phyloP scores from a whole-genome alignment of 2,888 invertebrate species.

The Hoplodrina ambigua region DNA sequence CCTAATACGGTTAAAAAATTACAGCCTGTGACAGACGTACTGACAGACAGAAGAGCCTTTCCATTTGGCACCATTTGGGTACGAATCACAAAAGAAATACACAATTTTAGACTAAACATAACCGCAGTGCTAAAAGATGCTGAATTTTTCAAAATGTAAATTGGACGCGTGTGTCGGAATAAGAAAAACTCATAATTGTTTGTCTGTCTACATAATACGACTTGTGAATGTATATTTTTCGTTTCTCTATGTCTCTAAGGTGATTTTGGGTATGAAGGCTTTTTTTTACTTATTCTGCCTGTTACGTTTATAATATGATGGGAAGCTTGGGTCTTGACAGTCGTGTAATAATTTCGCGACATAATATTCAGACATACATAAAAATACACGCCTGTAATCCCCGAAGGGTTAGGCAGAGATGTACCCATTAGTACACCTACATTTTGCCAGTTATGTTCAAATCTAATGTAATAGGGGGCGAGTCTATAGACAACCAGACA shows the following conservation, averaged over 20 bases:
- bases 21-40: too few species aligned
- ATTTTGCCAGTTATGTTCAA: too few species aligned
- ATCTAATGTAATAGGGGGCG: too few species aligned
- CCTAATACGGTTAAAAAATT: too few species aligned
- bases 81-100: too few species aligned
- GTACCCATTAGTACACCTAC: too few species aligned
- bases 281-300: constrained; percentile 4
- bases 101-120: too few species aligned
- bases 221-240: constrained; percentile 21
- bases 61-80: too few species aligned
- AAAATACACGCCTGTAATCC: too few species aligned
- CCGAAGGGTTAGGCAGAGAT: too few species aligned
- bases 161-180: constrained; percentile 40
- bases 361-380: neutral
- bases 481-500: too few species aligned
- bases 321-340: neutral
- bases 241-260: constrained; percentile 13
- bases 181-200: constrained; percentile 26
- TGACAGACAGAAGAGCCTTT: too few species aligned
- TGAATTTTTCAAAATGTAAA: constrained; percentile 46
- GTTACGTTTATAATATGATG: neutral
- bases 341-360: neutral
- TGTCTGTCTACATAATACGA: constrained; percentile 24
- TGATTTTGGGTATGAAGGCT: neutral
- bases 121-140: constrained; percentile 16